Conservation (phyloP, 1,140 invertebrate species). For the Triops longicaudatus region DNA sequence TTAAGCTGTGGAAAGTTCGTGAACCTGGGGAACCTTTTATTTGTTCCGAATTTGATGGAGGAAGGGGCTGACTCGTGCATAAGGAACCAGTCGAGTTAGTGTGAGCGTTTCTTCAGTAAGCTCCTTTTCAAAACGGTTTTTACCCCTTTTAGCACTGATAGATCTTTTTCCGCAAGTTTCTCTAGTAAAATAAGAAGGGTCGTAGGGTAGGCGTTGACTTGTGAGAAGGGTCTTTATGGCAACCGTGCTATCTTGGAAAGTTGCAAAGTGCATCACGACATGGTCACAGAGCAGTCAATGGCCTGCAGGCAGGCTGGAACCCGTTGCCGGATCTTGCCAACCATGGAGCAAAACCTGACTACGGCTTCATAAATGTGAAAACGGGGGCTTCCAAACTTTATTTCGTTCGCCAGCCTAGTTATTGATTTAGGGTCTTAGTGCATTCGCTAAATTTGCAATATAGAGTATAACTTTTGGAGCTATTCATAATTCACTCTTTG, state of each 20-base stretch:
- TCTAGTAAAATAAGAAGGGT: not conserved
- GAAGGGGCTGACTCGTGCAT: too few relatives aligned
- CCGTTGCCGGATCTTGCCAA: not conserved
- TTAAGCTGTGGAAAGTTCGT: too few relatives aligned
- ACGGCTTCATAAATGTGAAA: not conserved
- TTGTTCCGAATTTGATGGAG: too few relatives aligned
- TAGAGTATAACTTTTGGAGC: too few relatives aligned
- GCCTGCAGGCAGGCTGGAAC: not conserved
- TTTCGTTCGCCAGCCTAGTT: not conserved
- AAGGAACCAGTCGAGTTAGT: too few relatives aligned
- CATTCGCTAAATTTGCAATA: too few relatives aligned
- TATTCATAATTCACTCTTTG: too few relatives aligned
- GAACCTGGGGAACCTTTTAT: too few relatives aligned
- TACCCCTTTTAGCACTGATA: not conserved
- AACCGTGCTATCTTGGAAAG: not conserved
- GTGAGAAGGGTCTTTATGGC: not conserved
- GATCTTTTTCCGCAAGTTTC: not conserved
- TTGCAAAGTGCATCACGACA: not conserved
- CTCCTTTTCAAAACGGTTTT: not conserved
- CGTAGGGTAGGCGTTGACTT: not conserved
- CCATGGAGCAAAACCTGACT: not conserved
- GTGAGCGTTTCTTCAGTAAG: not conserved
- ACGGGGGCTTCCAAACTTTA: not conserved
- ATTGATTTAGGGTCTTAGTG: not conserved
- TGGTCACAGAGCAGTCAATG: not conserved